A percentile compares a stretch with the other conserved stretches of the same genome.
Conservation (phyloP, 2,888 invertebrate species). For the Tipula unca region DNA sequence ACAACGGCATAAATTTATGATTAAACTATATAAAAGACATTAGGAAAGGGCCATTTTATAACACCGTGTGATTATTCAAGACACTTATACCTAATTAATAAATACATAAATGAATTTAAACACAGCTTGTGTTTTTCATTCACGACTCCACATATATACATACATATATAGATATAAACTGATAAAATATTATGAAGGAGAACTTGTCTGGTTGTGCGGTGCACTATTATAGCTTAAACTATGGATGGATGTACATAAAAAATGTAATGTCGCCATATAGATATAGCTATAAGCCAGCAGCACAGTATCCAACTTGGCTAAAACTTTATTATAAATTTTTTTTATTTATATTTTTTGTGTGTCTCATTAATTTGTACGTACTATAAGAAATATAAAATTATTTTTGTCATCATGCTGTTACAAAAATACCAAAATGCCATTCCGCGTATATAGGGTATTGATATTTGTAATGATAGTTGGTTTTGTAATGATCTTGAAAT, state of each 20-base stretch:
- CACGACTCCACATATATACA: too few species aligned
- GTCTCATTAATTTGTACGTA: background rate
- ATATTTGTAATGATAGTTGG: background rate
- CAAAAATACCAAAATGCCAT: background rate
- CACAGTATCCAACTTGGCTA: background rate
- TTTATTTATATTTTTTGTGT: background rate
- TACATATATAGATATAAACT: too few species aligned
- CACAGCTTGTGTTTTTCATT: too few species aligned
- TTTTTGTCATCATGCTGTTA: background rate
- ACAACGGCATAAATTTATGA: too few species aligned
- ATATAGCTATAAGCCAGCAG: background rate
- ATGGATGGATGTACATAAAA: background rate
- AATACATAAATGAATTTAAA: too few species aligned
- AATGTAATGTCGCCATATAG: background rate
- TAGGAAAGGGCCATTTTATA: too few species aligned
- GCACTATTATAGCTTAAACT: too few species aligned
- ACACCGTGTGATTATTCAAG: too few species aligned
- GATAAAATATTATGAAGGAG: too few species aligned
- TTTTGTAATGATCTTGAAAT: background rate
- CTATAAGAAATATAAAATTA: background rate
- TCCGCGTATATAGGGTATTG: background rate
- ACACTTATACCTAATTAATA: too few species aligned
- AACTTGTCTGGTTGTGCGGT: too few species aligned
- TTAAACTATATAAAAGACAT: too few species aligned
- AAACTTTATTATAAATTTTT: background rate